Evolutionary conservation across 2,888 invertebrate genomes (phyloP).

Genomic region (Tubiluchus corallicola): DNA sequence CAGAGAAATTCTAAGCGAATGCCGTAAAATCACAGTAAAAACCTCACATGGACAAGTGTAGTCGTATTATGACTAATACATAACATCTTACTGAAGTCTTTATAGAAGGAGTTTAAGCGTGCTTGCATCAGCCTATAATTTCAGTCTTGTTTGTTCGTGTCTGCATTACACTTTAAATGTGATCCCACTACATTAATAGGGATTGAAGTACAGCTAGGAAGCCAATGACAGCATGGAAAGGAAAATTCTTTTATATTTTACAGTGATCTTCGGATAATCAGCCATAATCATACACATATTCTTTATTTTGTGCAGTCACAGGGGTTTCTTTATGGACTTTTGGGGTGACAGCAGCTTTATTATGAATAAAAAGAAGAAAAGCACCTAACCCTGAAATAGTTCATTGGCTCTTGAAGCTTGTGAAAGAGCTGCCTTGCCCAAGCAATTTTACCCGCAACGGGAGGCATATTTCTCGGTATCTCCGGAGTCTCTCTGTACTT

Average conservation of each 20-base stretch:
- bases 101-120: no score
- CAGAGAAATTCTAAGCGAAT: no score
- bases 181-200: no score
- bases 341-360: slow-evolving; percentile 27
- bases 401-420: slow-evolving; percentile 55
- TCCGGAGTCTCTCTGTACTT: slow-evolving; percentile 53
- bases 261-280: neutral
- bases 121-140: no score
- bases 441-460: slow-evolving; percentile 55
- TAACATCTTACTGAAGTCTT: no score
- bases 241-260: neutral
- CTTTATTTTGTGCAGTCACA: neutral
- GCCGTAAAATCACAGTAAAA: no score
- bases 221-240: no score
- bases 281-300: neutral
- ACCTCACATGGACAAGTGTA: no score
- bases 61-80: no score
- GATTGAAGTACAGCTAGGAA: no score
- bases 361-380: slow-evolving; percentile 9
- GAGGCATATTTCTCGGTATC: slow-evolving; percentile 53
- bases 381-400: slow-evolving; percentile 31
- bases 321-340: neutral
- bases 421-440: slow-evolving; percentile 62
- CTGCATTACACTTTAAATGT: no score
- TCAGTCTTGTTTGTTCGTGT: no score